Evolutionary conservation across 1,140 invertebrate genomes (phyloP), one percentile per base, ranked within the genome.

Genomic region (Panulirus ornatus): DNA sequence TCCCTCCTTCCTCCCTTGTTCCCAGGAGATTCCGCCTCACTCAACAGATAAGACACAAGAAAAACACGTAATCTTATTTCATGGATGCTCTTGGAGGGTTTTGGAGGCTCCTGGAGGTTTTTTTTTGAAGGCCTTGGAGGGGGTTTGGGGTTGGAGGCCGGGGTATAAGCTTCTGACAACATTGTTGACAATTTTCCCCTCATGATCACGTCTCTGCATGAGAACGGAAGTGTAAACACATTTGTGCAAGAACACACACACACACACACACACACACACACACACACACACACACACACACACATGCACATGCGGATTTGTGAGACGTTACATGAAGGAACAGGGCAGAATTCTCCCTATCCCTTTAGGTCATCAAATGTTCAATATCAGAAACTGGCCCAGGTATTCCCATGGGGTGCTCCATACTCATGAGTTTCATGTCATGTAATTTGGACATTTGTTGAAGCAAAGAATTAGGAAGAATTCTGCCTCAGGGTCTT

Each of bases 261-360:
- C 63, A 70, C 51, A 58, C 22, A 58, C 22, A 27, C 58, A 63
- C 58, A 63, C 8, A 63, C 58, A 63, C 66, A 30, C 58, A 63
- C 58, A 63, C 58, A 63, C 58, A 63, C 58, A 63, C 58, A 63
- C 58, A 63, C 58, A 63, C 58, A 63, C 58, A 63, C 58, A 63
- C 58, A 63, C 58, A 63, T 27, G 27, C 58, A 63, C 58, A 63
- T 27, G 27, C 58, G 27, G 19, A 63, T 27, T 22, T 27, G 27
- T 27, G 27, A 16, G 22, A 22, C 22, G 9, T 58, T 58, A 11
- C 51, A 22, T 58, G 9, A 58, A 11, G 22, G 22, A 9, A 58
- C 9, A 22, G 8, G 6, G n/a, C 30, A 70, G 11, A 8, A 11
- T 58, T 58, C 51, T 58, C 51, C n/a, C n/a, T n/a, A n/a, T n/a